Conservation (phyloP, 1,140 invertebrate genomes). For the Amphibalanus amphitrite region DNA sequence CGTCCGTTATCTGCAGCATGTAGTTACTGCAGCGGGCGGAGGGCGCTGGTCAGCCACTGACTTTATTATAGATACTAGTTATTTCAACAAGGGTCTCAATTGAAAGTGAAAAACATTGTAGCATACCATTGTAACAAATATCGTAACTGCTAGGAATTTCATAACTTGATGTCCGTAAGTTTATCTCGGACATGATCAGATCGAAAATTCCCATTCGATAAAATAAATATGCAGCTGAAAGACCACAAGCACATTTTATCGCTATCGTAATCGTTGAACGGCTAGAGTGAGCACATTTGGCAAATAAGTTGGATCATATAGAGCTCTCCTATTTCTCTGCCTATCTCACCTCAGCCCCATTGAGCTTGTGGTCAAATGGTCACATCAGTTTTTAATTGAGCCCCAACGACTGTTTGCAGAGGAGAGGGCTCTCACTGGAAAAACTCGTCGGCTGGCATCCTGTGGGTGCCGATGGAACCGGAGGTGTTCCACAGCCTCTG, state of each 20-base stretch:
- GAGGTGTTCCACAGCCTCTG: slow-evolving; percentile 11
- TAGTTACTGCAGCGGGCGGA: background rate
- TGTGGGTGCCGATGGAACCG: slow-evolving; percentile 34
- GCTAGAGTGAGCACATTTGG: no score
- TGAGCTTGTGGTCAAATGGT: no score
- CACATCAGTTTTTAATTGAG: background rate
- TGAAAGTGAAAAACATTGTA: background rate
- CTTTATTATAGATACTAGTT: background rate
- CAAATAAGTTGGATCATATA: no score
- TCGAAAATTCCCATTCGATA: background rate
- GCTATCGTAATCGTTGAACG: no score
- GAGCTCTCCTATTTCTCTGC: no score
- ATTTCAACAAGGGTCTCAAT: background rate
- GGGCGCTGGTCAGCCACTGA: background rate
- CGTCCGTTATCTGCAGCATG: slow-evolving; percentile 24
- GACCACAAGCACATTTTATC: no score
- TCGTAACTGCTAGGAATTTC: background rate
- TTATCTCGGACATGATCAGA: no score
- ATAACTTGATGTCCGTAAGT: no score
- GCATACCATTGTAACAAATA: background rate
- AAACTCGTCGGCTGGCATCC: slow-evolving; percentile 18
- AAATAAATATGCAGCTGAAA: no score
- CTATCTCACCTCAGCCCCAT: no score
- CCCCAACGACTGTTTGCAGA: background rate
- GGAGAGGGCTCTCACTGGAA: slow-evolving; percentile 15